Evolutionary conservation across 2,888 invertebrate species (phyloP).

Genomic region (Alentia gelatinosa): DNA sequence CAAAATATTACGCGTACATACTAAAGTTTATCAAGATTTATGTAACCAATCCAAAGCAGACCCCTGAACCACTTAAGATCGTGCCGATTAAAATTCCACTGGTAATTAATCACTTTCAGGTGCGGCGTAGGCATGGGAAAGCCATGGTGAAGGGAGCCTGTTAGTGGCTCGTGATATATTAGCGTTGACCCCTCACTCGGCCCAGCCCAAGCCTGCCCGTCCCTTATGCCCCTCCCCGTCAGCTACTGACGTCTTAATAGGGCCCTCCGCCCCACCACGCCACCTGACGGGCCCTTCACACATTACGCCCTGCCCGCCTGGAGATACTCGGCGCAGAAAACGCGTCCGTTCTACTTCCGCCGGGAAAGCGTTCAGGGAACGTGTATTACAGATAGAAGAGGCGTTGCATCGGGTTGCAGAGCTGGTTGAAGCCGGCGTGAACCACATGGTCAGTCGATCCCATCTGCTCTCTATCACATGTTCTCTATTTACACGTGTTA

Average conservation of each 20-base stretch:
- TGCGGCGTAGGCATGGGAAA: too few species aligned
- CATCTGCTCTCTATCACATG: neutral
- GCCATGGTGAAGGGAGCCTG: too few species aligned
- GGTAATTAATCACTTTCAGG: too few species aligned
- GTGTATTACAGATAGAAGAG: too few species aligned
- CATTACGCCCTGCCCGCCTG: neutral
- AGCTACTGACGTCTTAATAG: neutral
- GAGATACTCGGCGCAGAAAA: neutral
- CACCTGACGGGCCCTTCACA: neutral
- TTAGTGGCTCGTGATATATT: neutral
- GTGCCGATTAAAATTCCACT: too few species aligned
- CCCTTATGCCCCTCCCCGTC: neutral
- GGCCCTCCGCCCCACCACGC: neutral
- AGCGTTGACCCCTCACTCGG: neutral
- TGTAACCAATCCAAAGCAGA: too few species aligned
- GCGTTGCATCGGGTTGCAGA: neutral
- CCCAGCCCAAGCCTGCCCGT: neutral
- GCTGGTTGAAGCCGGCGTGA: neutral
- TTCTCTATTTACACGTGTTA: too few species aligned
- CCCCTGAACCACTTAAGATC: too few species aligned
- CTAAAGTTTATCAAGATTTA: too few species aligned
- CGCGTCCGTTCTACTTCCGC: constrained; percentile 1
- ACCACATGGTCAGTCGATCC: neutral
- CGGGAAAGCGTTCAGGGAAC: neutral
- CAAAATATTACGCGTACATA: too few species aligned